phyloP scores from a whole-genome alignment of 37 sponge, comb jelly and placozoan genomes.

The Oscarella lobularis region DNA sequence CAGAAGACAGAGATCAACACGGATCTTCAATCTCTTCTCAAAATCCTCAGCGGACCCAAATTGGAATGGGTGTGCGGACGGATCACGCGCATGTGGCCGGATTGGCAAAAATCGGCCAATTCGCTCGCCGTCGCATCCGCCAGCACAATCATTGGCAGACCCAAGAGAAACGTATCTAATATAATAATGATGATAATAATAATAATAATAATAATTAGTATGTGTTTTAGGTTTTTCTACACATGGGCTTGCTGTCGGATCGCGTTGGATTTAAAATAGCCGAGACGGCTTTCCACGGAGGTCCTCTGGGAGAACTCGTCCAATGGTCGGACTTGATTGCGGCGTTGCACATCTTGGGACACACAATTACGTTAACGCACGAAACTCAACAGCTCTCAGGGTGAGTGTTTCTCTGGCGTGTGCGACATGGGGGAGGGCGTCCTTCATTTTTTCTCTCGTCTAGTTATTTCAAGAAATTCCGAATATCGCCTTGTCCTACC shows the following conservation, averaged over 20 bases:
- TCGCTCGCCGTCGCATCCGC: too few species aligned
- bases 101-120: neutral
- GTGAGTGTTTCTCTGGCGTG: too few species aligned
- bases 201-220: neutral
- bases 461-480: neutral
- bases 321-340: slow-evolving; percentile 73
- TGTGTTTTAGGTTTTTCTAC: neutral
- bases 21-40: neutral
- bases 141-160: too few species aligned
- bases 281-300: slow-evolving; percentile 52
- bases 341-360: slow-evolving; percentile 31
- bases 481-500: neutral
- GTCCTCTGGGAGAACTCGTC: slow-evolving; percentile 66
- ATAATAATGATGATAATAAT: too few species aligned
- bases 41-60: neutral
- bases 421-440: too few species aligned
- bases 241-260: slow-evolving; percentile 11
- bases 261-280: slow-evolving; percentile 40
- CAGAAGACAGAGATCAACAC: neutral
- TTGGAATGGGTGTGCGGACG: neutral
- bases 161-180: too few species aligned
- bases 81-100: slow-evolving; percentile 1
- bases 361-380: slow-evolving; percentile 24
- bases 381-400: slow-evolving; percentile 15
- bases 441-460: too few species aligned